These are phyloP conservation scores for Ecliptopera silaceata DNA, from an alignment of 2,888 invertebrate species.

Conservation along the genomic window DNA sequence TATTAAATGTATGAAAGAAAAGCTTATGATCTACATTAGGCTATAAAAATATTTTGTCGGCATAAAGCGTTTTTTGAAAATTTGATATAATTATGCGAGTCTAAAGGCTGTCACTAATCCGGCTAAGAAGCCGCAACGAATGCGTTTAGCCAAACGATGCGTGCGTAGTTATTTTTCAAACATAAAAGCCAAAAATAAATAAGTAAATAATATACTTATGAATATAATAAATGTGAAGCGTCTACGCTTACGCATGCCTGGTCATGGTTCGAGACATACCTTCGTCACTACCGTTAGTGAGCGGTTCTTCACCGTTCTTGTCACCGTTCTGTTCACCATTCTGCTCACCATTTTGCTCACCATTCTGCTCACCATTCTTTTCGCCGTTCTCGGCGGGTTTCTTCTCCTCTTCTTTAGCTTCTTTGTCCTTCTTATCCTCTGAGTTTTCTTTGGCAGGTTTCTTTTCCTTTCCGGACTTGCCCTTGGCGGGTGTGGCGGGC, in stretches of 20 bases:
- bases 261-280: conserved; percentile 75
- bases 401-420: conserved; percentile 81
- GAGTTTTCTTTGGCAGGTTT: conserved; percentile 85
- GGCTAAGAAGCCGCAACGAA: conserved; percentile 36
- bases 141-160: conserved; percentile 66
- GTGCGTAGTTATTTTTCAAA: conserved; percentile 63
- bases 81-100: conserved; percentile 40
- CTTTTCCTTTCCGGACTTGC: conserved; percentile 88
- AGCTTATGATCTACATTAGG: background rate
- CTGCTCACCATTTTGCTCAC: conserved; percentile 60
- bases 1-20: background rate
- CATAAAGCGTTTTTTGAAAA: conserved; percentile 8
- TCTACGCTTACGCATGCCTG: conserved; percentile 61
- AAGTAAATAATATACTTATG: conserved; percentile 42
- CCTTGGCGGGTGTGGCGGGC: conserved; percentile 90
- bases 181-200: conserved; percentile 42
- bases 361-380: conserved; percentile 61
- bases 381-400: conserved; percentile 75
- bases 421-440: conserved; percentile 86
- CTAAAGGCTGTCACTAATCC: conserved; percentile 57
- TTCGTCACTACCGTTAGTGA: conserved; percentile 82
- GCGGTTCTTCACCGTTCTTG: conserved; percentile 78
- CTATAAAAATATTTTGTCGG: background rate
- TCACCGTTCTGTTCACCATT: conserved; percentile 73
- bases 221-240: conserved; percentile 53